These are phyloP conservation scores for Hymenochirus boettgeri DNA, from an alignment of 2,113 vertebrate species.

Conservation along the genomic window DNA sequence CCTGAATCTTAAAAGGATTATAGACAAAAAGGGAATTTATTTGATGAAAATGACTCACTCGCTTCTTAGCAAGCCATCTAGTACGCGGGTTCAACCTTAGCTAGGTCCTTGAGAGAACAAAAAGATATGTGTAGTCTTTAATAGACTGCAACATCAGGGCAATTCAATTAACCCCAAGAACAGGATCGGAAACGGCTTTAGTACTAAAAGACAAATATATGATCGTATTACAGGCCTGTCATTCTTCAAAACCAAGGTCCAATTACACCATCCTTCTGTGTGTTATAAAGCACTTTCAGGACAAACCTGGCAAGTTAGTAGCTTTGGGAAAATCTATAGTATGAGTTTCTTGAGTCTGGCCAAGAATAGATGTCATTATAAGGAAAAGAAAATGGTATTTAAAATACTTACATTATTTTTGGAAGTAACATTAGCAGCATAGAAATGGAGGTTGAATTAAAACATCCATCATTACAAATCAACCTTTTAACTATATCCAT, in stretches of 20 bases:
- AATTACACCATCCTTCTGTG: background rate
- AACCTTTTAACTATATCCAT: too few relatives aligned
- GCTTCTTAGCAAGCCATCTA: background rate
- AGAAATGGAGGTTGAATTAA: too few relatives aligned
- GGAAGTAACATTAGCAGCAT: too few relatives aligned
- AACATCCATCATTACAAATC: too few relatives aligned
- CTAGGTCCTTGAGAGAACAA: slow-evolving; percentile 23
- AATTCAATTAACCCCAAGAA: slow-evolving; percentile 32
- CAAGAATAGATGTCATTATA: too few relatives aligned
- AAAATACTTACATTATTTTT: too few relatives aligned
- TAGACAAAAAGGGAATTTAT: too few relatives aligned
- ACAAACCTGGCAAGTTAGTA: slow-evolving; percentile 25
- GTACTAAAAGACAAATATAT: slow-evolving; percentile 9
- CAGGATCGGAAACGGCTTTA: slow-evolving; percentile 29
- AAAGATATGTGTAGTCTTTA: slow-evolving; percentile 39
- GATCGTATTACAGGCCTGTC: slow-evolving; percentile 31
- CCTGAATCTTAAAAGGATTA: too few relatives aligned
- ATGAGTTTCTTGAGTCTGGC: too few relatives aligned
- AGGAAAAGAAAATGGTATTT: too few relatives aligned
- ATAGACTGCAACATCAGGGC: slow-evolving; percentile 5
- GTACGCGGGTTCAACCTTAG: background rate
- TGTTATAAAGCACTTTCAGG: slow-evolving; percentile 28
- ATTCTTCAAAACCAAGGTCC: slow-evolving; percentile 18
- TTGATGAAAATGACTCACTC: too few relatives aligned
- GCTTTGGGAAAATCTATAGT: slow-evolving; percentile 11